Base-by-base conservation (phyloP, 2,113 vertebrate species). In the Halcyon senegalensis region DNA sequence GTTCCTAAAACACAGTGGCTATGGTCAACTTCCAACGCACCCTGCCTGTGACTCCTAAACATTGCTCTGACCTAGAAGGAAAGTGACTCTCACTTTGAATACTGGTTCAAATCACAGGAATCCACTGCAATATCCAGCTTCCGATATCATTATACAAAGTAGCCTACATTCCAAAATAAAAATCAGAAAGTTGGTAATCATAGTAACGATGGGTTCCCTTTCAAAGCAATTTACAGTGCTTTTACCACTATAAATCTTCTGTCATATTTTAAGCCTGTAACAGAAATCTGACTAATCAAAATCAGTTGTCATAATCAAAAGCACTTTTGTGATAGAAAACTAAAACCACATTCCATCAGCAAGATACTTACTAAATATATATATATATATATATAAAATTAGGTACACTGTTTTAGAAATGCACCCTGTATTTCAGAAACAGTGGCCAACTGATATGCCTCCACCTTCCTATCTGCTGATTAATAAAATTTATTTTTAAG, bases 1-100 rank as follows among this genome's bases (percentile, higher is more conserved):
- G 9, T 16, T 87, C 51, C 31, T 43, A 68, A 91, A 88, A 37
- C 10, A 70, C 3, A 33, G 30, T 3, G 35, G 25, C 33, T 58
- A 60, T 1, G 0, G 8, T 62, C 12, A 81, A 27, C 21, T 67
- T 89, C 19, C 27, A 74, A 8, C 0, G 0, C 6, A 43, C 28
- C 30, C 12, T 43, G 37, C 18, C 20, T 48, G 19, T 1, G 2
- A 59, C 10, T 84, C 8, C 16, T 43, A 58, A 77, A 56, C 24
- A 69, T 10, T 56, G 12, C 24, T 62, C 16, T 48, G 44, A 64
- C 21, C 20, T 28, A 28, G 9, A 20, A 96, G 35, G 48, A 83
- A 86, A 82, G 35, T 1, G 2, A n/a, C 23, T 75, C 17, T 43
- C 50, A 24, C 11, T 33, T 70, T 55, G 17, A 24, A 78, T 9